phyloP scores from a whole-genome alignment of 2,797 vertebrate genomes.

The Forpus xanthops region DNA sequence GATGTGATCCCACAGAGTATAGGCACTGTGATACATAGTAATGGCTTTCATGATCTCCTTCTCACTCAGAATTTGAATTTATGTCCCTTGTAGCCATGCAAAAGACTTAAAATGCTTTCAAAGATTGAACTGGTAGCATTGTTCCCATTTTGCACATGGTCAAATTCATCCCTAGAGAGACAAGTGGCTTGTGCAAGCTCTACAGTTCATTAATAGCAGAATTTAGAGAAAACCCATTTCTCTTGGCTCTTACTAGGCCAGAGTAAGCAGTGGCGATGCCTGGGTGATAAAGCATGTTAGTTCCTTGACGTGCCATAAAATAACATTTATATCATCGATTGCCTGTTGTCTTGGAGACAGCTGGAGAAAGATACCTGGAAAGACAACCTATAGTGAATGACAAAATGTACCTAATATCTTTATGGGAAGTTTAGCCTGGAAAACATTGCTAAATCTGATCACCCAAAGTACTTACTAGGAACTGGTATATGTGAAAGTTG shows the following conservation, averaged over 20 bases:
- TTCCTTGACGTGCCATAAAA: neutral
- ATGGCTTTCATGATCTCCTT: neutral
- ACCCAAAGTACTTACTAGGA: conserved; percentile 77
- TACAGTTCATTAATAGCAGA: neutral
- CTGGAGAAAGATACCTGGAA: neutral
- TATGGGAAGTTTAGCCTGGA: neutral
- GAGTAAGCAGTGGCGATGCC: neutral
- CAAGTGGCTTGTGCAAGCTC: neutral
- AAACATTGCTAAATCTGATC: neutral
- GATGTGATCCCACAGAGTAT: neutral
- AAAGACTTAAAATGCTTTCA: neutral
- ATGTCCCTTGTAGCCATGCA: neutral
- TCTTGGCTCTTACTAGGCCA: neutral
- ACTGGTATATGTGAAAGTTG: conserved; percentile 88
- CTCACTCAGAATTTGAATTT: neutral
- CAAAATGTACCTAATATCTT: neutral
- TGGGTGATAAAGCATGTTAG: neutral
- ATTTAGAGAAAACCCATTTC: neutral
- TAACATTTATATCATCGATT: neutral
- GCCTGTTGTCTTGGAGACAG: neutral
- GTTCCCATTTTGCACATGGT: neutral
- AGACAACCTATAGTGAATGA: neutral
- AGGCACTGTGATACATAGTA: neutral
- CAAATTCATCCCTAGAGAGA: neutral
- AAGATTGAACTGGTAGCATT: neutral